Conservation (phyloP, 1,140 invertebrate species). For the Bursaphelenchus mucronatus region DNA sequence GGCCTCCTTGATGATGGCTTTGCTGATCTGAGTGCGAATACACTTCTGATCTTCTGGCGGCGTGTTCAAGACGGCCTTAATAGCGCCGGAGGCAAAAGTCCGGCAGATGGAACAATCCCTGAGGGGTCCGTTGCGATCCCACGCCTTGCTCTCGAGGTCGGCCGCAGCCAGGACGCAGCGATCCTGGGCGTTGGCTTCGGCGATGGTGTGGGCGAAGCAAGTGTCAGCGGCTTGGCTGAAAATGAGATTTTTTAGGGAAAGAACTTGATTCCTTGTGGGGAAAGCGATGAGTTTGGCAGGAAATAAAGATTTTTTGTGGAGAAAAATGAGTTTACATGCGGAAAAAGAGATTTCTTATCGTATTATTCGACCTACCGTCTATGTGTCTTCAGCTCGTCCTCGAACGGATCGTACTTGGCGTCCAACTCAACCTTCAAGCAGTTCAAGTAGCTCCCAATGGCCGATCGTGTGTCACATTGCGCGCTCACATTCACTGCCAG, state of each 20-base stretch:
- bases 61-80: constrained; percentile 57
- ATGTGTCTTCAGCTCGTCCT: constrained; percentile 51
- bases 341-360: background rate
- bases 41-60: constrained; percentile 60
- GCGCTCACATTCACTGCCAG: background rate
- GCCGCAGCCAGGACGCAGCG: constrained; percentile 54
- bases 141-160: constrained; percentile 56
- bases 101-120: constrained; percentile 57
- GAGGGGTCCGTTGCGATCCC: constrained; percentile 54
- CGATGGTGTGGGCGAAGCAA: constrained; percentile 56
- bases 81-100: constrained; percentile 58
- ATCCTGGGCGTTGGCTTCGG: constrained; percentile 56
- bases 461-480: constrained; percentile 35
- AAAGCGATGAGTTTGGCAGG: constrained; percentile 5
- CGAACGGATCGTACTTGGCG: constrained; percentile 48
- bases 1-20: constrained; percentile 56
- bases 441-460: constrained; percentile 53
- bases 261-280: background rate
- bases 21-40: constrained; percentile 57
- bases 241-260: constrained; percentile 15
- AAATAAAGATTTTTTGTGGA: too few relatives aligned
- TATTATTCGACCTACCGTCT: constrained; percentile 31
- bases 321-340: too few relatives aligned
- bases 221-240: constrained; percentile 50
- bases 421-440: constrained; percentile 56